These are phyloP conservation scores for Charina bottae DNA, from an alignment of 2,113 vertebrate species.

Conservation along the genomic window DNA sequence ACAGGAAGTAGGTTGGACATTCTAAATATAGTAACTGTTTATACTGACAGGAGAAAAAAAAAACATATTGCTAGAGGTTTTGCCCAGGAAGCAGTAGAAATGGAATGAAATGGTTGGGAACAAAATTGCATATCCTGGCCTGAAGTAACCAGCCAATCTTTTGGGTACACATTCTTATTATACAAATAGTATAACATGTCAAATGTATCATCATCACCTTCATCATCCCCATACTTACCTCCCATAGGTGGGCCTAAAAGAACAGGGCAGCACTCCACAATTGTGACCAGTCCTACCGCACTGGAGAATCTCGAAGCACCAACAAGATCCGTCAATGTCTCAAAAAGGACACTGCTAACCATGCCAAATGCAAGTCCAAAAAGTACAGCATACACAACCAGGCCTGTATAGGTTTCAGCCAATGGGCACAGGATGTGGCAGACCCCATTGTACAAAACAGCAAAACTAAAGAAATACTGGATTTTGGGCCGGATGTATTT, in stretches of 20 bases:
- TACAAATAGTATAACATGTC: neutral
- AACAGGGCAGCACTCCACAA: conserved; percentile 93
- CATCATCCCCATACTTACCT: conserved; percentile 76
- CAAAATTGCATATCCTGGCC: neutral
- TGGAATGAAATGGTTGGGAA: neutral
- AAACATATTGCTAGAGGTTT: neutral
- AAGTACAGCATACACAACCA: conserved; percentile 90
- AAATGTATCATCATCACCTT: neutral
- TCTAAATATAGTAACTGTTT: neutral
- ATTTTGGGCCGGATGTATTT: conserved; percentile 87
- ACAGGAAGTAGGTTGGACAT: neutral
- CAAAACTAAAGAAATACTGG: conserved; percentile 95
- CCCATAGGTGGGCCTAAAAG: conserved; percentile 93
- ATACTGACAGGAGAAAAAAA: neutral
- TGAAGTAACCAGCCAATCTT: neutral
- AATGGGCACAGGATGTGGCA: conserved; percentile 92
- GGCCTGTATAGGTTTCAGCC: conserved; percentile 81
- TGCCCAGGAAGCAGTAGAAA: neutral
- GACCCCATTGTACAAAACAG: conserved; percentile 89
- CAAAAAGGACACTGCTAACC: conserved; percentile 95
- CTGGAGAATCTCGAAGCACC: conserved; percentile 92
- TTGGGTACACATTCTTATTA: neutral
- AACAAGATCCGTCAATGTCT: conserved; percentile 95
- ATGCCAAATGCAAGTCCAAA: conserved; percentile 97
- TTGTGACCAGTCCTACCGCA: conserved; percentile 92